Conservation (phyloP, 2,113 vertebrate species). For the Sarotherodon lohbergeri region DNA sequence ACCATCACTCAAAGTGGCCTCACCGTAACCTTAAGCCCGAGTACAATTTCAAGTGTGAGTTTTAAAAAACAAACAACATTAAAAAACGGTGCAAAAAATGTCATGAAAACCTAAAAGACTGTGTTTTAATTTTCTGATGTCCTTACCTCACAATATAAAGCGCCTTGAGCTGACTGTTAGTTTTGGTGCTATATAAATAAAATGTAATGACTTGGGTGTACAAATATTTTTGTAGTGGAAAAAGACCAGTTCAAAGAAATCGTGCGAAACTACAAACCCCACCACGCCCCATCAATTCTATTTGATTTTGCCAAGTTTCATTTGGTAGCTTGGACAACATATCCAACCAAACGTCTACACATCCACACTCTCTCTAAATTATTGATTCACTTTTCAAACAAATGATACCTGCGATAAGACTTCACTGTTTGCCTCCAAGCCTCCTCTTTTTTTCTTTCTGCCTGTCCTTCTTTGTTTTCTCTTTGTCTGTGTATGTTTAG, state of each 20-base stretch:
- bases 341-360: conserved; percentile 1
- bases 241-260: neutral
- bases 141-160: neutral
- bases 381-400: conserved; percentile 56
- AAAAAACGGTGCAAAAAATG: neutral
- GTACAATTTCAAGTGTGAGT: neutral
- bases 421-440: conserved; percentile 19
- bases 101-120: neutral
- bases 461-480: conserved; percentile 18
- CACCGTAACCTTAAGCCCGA: neutral
- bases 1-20: neutral
- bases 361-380: neutral
- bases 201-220: neutral
- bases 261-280: neutral
- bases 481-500: conserved; percentile 48
- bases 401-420: conserved; percentile 48
- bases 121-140: neutral
- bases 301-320: neutral
- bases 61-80: neutral
- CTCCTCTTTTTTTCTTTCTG: neutral
- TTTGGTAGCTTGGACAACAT: neutral
- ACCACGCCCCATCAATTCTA: neutral
- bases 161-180: neutral
- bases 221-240: neutral
- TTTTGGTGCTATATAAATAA: neutral